These are phyloP conservation scores for Myrmecobius fasciatus DNA, from an alignment of 2,113 vertebrate genomes.

Conservation along the genomic window DNA sequence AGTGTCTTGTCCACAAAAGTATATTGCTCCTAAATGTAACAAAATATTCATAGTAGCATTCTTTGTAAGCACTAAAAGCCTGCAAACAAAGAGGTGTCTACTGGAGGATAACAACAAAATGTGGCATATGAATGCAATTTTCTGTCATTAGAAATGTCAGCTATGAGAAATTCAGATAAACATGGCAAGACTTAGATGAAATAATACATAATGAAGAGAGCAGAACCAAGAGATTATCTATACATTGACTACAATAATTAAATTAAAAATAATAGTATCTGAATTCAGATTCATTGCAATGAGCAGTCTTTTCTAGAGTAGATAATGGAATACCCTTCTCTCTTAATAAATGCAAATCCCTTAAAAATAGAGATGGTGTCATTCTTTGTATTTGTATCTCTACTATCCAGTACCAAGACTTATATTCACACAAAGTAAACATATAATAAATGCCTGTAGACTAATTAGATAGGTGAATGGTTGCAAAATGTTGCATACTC, in stretches of 20 bases:
- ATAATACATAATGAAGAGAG: not conserved
- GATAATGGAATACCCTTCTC: not conserved
- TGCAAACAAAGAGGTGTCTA: not conserved
- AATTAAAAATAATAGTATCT: not conserved
- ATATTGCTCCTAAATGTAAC: not conserved
- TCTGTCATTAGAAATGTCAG: not conserved
- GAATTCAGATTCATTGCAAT: not conserved
- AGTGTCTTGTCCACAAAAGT: not conserved
- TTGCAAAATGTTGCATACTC: not conserved
- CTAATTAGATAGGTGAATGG: not conserved
- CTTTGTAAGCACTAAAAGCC: not conserved
- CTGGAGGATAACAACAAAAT: not conserved
- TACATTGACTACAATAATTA: not conserved
- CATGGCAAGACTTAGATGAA: not conserved
- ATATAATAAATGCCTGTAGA: not conserved
- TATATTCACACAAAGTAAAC: not conserved
- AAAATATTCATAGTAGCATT: not conserved
- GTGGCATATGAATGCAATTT: not conserved
- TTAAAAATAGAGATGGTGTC: not conserved
- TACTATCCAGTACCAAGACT: not conserved
- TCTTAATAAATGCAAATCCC: not conserved
- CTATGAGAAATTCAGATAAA: not conserved
- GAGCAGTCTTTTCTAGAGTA: not conserved
- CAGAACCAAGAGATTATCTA: not conserved
- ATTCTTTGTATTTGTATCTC: not conserved